Conservation (phyloP, 2,797 vertebrate genomes). For the Manis crassicaudata region DNA sequence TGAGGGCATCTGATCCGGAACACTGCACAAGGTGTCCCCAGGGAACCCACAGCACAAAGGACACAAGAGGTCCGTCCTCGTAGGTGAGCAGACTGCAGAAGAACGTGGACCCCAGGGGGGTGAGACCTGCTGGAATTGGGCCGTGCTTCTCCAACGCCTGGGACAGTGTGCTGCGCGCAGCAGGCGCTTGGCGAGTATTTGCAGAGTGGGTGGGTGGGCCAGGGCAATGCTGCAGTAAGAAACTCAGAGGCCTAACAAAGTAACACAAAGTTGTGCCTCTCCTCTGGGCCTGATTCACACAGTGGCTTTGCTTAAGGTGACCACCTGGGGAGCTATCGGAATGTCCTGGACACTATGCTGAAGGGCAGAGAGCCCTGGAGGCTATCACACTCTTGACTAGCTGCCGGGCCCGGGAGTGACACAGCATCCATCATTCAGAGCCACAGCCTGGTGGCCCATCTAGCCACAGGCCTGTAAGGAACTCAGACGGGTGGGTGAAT, state of each 20-base stretch:
- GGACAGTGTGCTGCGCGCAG: not conserved
- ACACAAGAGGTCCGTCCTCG: not conserved
- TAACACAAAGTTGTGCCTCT: accelerated
- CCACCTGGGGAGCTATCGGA: not conserved
- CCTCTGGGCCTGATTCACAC: accelerated
- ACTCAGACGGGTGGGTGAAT: accelerated
- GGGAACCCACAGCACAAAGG: not conserved
- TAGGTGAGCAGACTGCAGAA: not conserved
- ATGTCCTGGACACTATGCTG: not conserved
- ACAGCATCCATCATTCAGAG: accelerated
- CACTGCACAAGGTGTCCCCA: accelerated
- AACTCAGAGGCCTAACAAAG: not conserved
- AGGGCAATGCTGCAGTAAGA: accelerated
- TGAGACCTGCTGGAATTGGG: not conserved
- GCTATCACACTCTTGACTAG: accelerated
- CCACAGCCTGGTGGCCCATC: accelerated
- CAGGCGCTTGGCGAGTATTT: not conserved
- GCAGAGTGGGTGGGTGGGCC: accelerated
- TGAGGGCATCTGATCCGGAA: accelerated
- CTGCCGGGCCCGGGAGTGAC: accelerated
- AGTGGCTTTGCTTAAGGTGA: accelerated
- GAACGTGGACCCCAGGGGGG: not conserved
- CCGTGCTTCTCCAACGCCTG: not conserved
- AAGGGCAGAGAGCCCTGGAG: not conserved
- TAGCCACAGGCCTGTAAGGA: not conserved